A percentile compares a stretch with the other conserved stretches of the same genome.
phyloP scores from a whole-genome alignment of 2,888 invertebrate species.

The Phortica okadai region DNA sequence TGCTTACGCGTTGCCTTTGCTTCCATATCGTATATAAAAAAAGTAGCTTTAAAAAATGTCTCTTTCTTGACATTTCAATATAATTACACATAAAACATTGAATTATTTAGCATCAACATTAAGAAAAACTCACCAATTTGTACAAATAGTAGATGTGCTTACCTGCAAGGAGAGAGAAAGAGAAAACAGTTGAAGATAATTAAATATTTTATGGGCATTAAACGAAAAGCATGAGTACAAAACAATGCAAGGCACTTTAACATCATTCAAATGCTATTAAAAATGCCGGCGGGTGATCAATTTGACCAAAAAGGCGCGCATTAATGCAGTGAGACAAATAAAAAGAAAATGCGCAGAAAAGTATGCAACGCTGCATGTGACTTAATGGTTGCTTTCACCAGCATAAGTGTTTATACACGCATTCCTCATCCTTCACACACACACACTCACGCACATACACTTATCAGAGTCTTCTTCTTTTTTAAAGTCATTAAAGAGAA shows the following conservation, averaged over 20 bases:
- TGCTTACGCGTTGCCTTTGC: not conserved
- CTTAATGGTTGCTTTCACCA: not conserved
- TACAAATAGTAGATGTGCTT: slow-evolving; percentile 34
- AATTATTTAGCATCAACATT: not conserved
- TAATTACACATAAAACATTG: not conserved
- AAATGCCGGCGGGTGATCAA: slow-evolving; percentile 61
- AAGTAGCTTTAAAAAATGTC: not conserved
- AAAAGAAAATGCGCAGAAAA: not conserved
- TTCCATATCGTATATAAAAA: not conserved
- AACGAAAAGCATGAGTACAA: not conserved
- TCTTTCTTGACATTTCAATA: not conserved
- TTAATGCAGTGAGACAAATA: slow-evolving; percentile 42
- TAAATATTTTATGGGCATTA: slow-evolving; percentile 26
- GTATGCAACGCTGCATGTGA: not conserved
- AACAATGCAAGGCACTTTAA: slow-evolving; percentile 44
- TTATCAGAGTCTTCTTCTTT: not conserved
- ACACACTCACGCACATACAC: slow-evolving; percentile 1
- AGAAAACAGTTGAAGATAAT: slow-evolving; percentile 47
- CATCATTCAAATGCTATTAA: slow-evolving; percentile 58
- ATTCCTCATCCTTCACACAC: not conserved
- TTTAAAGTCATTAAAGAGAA: slow-evolving; percentile 55
- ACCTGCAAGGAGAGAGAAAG: slow-evolving; percentile 50
- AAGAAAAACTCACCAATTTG: not conserved
- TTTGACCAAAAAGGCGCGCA: slow-evolving; percentile 44
- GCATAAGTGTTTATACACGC: not conserved